Conservation (phyloP, 2,888 invertebrate species). For the Morpho achilles region DNA sequence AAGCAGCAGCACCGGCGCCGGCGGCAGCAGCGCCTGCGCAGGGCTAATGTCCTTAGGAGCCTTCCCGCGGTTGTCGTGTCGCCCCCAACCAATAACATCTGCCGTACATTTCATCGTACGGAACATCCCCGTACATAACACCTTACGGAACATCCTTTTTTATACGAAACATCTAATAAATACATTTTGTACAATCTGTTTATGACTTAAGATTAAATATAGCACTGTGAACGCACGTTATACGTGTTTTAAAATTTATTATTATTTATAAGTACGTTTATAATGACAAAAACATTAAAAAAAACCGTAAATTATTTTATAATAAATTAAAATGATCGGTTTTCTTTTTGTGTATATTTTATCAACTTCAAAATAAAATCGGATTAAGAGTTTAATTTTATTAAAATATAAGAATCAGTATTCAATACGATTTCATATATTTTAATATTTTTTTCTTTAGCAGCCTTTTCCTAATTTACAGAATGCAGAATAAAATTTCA, state of each 20-base stretch:
- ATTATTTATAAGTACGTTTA: constrained; percentile 74
- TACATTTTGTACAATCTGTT: constrained; percentile 67
- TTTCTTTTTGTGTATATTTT: constrained; percentile 49
- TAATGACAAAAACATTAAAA: constrained; percentile 65
- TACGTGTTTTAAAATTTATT: constrained; percentile 76
- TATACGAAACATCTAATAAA: constrained; percentile 60
- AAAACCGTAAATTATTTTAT: constrained; percentile 72
- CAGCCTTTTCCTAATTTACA: too few relatives aligned
- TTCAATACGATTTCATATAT: too few relatives aligned
- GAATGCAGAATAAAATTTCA: too few relatives aligned
- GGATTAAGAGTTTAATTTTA: too few relatives aligned
- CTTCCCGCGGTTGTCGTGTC: constrained; percentile 27
- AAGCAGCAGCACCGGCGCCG: constrained; percentile 43
- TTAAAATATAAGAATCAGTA: too few relatives aligned
- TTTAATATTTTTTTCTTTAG: too few relatives aligned
- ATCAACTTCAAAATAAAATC: constrained; percentile 31
- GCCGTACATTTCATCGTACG: constrained; percentile 34
- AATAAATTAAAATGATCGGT: constrained; percentile 70
- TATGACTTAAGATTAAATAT: constrained; percentile 74
- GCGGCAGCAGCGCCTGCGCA: constrained; percentile 50
- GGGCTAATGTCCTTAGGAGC: constrained; percentile 28
- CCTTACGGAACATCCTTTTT: constrained; percentile 69
- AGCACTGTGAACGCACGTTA: constrained; percentile 76
- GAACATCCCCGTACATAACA: constrained; percentile 54
- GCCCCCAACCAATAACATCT: constrained; percentile 31